Evolutionary conservation across 1,140 invertebrate genomes (phyloP), one percentile per base, ranked within the genome.

Genomic region (Drosophila subpulchrella): DNA sequence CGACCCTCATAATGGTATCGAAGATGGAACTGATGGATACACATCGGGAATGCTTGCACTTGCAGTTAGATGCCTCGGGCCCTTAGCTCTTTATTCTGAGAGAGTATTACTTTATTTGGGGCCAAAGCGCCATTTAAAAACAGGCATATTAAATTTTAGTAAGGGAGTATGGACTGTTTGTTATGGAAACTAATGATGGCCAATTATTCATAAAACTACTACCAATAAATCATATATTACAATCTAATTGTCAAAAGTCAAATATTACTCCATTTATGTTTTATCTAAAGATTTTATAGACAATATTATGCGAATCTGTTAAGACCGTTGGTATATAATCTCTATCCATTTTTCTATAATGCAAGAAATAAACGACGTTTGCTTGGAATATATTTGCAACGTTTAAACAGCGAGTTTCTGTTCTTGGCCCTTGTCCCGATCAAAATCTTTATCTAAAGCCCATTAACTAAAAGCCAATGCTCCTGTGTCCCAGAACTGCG

Each of bases 11-110:
- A 59, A 53, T 75, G 39, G 53, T 10, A 58, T 63, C 32, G 32
- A 36, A 46, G 32, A n/a, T 15, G 15, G 27, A 20, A 32, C 24
- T 17, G 34, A 27, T 34, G 42, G n/a, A 8, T 34, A 34, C 12
- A 46, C 41, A 53, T 36, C 39, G 51, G 59, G n/a, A 15, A 15
- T 13, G 6, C 3, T 24, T 15, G 15, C 20, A 54, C 42, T 53
- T 80, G 81, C 81, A 81, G 81, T 83, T 88, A 86, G 66, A 59
- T 32, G 70, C 81, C 61, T 13, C n/a, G 38, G 81, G 77, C 10
- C 11, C 47, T 57, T 27, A 44, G 20, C 47, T 15, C 32, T 71
- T 59, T 42, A 15, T 60, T 65, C 41, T 60, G 42, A n/a, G 6
- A 39, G n/a, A 11, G 11, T 17, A 27, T 60, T 60, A 24, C 24